Base-by-base conservation (phyloP, 2,797 vertebrate species). In the Falco naumanni region DNA sequence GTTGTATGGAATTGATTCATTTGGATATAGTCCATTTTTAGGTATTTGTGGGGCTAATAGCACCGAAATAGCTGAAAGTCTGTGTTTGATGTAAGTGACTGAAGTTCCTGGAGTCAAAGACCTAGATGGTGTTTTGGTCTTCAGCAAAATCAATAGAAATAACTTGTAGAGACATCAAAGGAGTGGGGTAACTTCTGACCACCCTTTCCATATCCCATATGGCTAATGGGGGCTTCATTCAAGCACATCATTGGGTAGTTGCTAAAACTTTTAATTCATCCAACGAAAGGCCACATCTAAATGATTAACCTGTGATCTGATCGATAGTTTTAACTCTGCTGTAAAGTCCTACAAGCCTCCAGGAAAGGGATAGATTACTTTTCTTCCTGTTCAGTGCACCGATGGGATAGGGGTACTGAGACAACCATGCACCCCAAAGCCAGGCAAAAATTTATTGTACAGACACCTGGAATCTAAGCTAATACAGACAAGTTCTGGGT, bases 361-460 rank as follows among this genome's bases (percentile, higher is more conserved):
- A 92, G 51, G 33, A 48, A 78, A 78, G 56, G 21, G n/a, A 68
- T 72, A 10, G 39, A 50, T 91, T 93, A 72, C 79, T 59, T 64
- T 70, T 84, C 53, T 84, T 77, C 66, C 39, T 93, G 31, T 72
- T 94, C 43, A n/a, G 48, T 75, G 68, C 45, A 65, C 43, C 28
- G 48, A 53, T 90, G 9, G 22, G 53, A 59, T 56, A 6, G 3
- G 13, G 33, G 5, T 68, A 43, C 41, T 70, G 82, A 87, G 68
- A 72, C 25, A 33, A 48, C 43, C 47, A 14, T 8, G 11, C 25
- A 93, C 41, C 41, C 51, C 16, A 51, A 75, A 93, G 18, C 63
- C n/a, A 95, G 78, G 81, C 59, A 82, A 43, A 47, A 91, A 34
- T 57, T 66, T 96, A 6, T 54, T 95, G 37, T 86, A 85, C 59